A percentile compares a stretch with the other conserved stretches of the same genome.
These are phyloP conservation scores for Ondatra zibethicus DNA, from an alignment of 2,113 vertebrate species.

Conservation along the genomic window DNA sequence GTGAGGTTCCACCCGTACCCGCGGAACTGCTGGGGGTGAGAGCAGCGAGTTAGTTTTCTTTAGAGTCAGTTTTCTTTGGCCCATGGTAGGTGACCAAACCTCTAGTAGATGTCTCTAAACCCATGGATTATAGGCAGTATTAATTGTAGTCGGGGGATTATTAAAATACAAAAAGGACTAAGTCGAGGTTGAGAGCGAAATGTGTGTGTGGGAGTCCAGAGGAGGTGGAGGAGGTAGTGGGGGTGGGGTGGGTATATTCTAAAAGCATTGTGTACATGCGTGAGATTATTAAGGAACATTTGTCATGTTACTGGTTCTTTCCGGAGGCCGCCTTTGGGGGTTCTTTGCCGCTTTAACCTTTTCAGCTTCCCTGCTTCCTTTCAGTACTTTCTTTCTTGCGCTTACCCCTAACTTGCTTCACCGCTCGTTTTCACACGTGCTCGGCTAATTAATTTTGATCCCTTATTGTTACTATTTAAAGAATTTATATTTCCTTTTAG, in stretches of 20 bases:
- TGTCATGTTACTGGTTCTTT: neutral
- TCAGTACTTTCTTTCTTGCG: conserved; percentile 12
- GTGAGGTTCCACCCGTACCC: neutral
- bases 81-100: too few relatives aligned
- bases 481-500: conserved; percentile 4
- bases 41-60: neutral
- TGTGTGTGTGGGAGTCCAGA: neutral
- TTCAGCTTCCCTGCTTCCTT: neutral
- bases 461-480: conserved; percentile 51
- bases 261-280: neutral
- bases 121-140: neutral
- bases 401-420: conserved; percentile 14
- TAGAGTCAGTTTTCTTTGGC: neutral
- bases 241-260: neutral
- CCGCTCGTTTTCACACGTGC: neutral
- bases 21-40: neutral
- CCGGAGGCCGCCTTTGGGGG: neutral
- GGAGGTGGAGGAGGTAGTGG: neutral
- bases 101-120: neutral
- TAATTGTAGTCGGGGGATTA: neutral
- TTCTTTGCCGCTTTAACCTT: conserved; percentile 27
- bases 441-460: conserved; percentile 39
- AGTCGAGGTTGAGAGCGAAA: neutral
- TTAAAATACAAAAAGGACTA: neutral
- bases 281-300: neutral